Conservation (phyloP, 1,140 invertebrate genomes). For the Nasonia longicornis region DNA sequence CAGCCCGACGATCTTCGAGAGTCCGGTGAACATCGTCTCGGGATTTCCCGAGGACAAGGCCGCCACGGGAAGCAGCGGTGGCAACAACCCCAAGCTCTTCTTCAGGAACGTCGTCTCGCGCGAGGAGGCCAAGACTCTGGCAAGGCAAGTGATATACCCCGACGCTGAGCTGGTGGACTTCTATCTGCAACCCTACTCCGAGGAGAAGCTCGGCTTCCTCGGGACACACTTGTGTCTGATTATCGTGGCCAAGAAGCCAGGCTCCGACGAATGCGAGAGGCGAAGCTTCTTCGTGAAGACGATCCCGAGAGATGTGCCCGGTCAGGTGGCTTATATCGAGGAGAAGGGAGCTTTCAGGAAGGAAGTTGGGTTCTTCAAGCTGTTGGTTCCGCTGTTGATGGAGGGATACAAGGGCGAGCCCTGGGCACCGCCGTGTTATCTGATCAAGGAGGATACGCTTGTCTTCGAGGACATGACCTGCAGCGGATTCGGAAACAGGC, state of each 20-base stretch:
- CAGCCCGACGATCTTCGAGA: background rate
- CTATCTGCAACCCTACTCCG: slow-evolving; percentile 49
- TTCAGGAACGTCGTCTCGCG: background rate
- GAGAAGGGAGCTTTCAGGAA: slow-evolving; percentile 64
- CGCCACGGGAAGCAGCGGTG: background rate
- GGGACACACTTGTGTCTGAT: slow-evolving; percentile 63
- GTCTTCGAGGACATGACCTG: slow-evolving; percentile 47
- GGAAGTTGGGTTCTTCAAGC: slow-evolving; percentile 62
- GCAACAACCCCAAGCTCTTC: background rate
- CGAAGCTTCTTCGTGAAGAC: slow-evolving; percentile 66
- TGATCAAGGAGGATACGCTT: slow-evolving; percentile 56
- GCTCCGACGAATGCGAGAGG: slow-evolving; percentile 41
- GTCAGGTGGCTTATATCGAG: slow-evolving; percentile 60
- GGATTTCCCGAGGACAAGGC: background rate
- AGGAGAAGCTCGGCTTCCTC: slow-evolving; percentile 65
- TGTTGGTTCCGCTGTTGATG: slow-evolving; percentile 36
- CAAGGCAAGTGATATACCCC: slow-evolving; percentile 25
- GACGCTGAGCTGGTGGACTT: slow-evolving; percentile 45
- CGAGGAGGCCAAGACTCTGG: slow-evolving; percentile 41
- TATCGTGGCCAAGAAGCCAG: slow-evolving; percentile 39
- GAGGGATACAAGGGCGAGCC: slow-evolving; percentile 48
- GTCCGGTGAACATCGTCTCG: background rate
- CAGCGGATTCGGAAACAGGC: slow-evolving; percentile 51
- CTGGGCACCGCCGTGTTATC: slow-evolving; percentile 63
- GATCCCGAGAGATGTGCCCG: slow-evolving; percentile 55